phyloP scores from a whole-genome alignment of 30 jellyfish, hydroid and myxozoan species.

The Turritopsis rubra region DNA sequence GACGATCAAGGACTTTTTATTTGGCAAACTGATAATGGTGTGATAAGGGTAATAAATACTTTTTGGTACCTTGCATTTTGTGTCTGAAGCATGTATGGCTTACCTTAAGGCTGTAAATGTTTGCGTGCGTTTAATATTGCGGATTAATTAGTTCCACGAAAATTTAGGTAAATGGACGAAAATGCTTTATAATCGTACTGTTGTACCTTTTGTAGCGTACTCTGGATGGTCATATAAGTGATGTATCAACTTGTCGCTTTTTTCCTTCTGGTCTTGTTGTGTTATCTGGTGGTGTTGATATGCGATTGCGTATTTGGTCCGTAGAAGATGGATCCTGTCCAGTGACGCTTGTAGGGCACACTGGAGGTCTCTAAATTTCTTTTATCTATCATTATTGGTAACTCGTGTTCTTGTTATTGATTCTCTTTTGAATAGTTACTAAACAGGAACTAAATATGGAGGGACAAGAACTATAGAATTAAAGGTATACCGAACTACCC shows the following conservation, averaged over 20 bases:
- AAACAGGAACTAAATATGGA: too few species aligned
- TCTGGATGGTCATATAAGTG: constrained; percentile 61
- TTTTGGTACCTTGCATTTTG: not conserved
- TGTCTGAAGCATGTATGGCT: not conserved
- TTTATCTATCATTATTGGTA: not conserved
- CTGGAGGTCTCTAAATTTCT: constrained; percentile 37
- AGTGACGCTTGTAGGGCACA: constrained; percentile 55
- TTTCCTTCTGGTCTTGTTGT: constrained; percentile 84
- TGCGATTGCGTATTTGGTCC: constrained; percentile 71
- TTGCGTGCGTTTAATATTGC: constrained; percentile 25
- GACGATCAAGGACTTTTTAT: constrained; percentile 47
- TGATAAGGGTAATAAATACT: constrained; percentile 31
- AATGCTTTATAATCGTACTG: not conserved
- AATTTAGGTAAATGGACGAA: not conserved
- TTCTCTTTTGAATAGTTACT: not conserved
- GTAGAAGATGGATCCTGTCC: constrained; percentile 79
- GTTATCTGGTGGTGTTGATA: constrained; percentile 70
- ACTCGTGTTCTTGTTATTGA: not conserved
- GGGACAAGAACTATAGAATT: too few species aligned
- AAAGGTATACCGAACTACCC: too few species aligned
- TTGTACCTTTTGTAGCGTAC: constrained; percentile 34
- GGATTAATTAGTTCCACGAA: too few species aligned
- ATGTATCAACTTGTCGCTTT: constrained; percentile 62
- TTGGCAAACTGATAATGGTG: constrained; percentile 78
- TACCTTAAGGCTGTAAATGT: not conserved